Conservation (phyloP, 2,888 invertebrate species). For the Eretmocerus hayati region DNA sequence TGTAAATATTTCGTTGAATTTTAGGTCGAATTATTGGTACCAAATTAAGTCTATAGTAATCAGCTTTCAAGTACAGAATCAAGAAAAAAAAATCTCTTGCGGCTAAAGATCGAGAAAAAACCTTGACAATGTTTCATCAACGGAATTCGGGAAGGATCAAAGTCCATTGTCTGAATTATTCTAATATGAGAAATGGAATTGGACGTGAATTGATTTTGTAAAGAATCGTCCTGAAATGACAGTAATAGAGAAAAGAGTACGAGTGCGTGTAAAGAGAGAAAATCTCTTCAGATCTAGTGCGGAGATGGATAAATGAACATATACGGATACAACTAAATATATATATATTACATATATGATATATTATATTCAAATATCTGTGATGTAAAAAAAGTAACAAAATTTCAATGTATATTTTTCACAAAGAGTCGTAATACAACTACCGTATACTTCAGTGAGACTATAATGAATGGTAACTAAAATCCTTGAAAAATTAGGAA, state of each 20-base stretch:
- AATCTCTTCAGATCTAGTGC: conserved; percentile 20
- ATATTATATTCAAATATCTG: conserved; percentile 48
- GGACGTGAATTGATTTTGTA: too few species aligned
- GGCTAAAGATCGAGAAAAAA: conserved; percentile 11
- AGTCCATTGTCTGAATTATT: conserved; percentile 5
- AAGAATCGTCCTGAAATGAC: not conserved
- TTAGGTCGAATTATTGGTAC: conserved; percentile 20
- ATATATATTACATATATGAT: conserved; percentile 19
- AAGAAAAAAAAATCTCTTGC: too few species aligned
- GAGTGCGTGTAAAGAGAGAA: conserved; percentile 15
- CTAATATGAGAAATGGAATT: conserved; percentile 13
- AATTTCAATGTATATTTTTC: conserved; percentile 49
- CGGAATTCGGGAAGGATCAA: conserved; percentile 17
- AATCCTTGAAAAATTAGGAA: too few species aligned
- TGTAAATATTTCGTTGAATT: conserved; percentile 24
- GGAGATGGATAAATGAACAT: conserved; percentile 18
- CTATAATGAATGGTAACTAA: conserved; percentile 39
- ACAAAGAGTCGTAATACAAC: conserved; percentile 47
- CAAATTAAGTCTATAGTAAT: conserved; percentile 1
- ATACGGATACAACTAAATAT: conserved; percentile 5
- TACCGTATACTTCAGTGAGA: conserved; percentile 45
- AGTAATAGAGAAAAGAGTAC: conserved; percentile 5
- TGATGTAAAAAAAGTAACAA: conserved; percentile 48
- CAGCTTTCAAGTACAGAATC: too few species aligned
- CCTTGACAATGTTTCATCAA: not conserved